Percentiles rank a stretch among this genome's conserved stretches.
These are phyloP conservation scores for Anguilla anguilla DNA, from an alignment of 2,797 vertebrate species.

Conservation along the genomic window DNA sequence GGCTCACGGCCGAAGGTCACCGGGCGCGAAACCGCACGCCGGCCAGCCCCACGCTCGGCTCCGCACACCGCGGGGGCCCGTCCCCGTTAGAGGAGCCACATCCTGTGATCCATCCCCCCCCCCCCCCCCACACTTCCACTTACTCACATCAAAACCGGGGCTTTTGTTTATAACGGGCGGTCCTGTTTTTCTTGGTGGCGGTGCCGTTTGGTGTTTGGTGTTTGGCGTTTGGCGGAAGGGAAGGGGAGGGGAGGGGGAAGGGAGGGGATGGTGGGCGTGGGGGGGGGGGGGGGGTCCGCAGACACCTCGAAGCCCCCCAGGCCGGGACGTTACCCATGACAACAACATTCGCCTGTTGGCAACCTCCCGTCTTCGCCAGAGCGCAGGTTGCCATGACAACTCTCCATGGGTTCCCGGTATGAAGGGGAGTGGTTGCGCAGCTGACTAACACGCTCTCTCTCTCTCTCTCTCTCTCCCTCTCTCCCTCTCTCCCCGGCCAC, in stretches of 20 bases:
- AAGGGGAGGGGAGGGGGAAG: conserved; percentile 58
- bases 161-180: not conserved
- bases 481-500: conserved; percentile 61
- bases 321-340: conserved; percentile 71
- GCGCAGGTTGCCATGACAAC: conserved; percentile 78
- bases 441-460: conserved; percentile 72
- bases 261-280: conserved; percentile 55
- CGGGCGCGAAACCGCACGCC: not conserved
- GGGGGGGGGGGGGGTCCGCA: conserved; percentile 62
- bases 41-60: not conserved
- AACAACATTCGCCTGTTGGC: conserved; percentile 77
- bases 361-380: conserved; percentile 76
- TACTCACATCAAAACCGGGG: not conserved
- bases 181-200: not conserved
- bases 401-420: conserved; percentile 74
- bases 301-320: conserved; percentile 61
- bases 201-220: conserved; percentile 13
- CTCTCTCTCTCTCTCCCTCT: not conserved
- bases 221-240: conserved; percentile 57
- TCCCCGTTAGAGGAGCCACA: not conserved
- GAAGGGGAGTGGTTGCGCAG: conserved; percentile 74
- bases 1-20: not conserved
- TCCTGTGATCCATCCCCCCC: not conserved
- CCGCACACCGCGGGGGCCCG: not conserved
- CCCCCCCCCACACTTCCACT: not conserved